These are phyloP conservation scores for Erebia aethiops DNA, from an alignment of 2,888 invertebrate genomes.

Conservation along the genomic window DNA sequence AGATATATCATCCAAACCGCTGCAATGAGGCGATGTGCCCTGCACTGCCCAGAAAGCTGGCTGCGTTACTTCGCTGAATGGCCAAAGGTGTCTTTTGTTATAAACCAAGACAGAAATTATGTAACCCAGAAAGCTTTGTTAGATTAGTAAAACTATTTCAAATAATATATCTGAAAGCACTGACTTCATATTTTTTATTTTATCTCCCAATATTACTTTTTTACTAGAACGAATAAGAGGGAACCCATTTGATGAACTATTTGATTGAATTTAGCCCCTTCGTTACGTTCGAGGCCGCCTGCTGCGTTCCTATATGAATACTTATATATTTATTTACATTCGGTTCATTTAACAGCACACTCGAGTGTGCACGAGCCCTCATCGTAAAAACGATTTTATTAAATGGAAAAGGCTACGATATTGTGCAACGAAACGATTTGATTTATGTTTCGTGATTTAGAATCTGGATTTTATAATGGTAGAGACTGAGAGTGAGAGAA, in stretches of 20 bases:
- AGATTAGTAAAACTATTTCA: too few relatives aligned
- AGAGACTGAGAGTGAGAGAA: too few relatives aligned
- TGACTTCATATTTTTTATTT: neutral
- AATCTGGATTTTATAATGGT: neutral
- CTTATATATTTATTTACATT: constrained; percentile 82
- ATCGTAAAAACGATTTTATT: constrained; percentile 44
- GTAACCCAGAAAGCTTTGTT: too few relatives aligned
- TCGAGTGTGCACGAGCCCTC: constrained; percentile 66
- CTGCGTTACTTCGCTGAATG: too few relatives aligned
- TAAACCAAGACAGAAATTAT: too few relatives aligned
- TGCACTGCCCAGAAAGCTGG: too few relatives aligned
- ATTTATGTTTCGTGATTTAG: constrained; percentile 7
- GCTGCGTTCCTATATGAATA: constrained; percentile 71
- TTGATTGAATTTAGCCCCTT: constrained; percentile 74
- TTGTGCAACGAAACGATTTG: constrained; percentile 18
- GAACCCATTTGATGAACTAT: constrained; percentile 55
- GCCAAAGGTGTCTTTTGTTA: too few relatives aligned
- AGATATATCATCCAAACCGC: too few relatives aligned
- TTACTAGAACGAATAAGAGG: constrained; percentile 29
- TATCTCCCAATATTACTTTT: neutral
- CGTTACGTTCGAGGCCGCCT: constrained; percentile 55
- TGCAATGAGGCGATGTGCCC: too few relatives aligned
- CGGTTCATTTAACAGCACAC: constrained; percentile 79
- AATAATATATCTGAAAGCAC: neutral
- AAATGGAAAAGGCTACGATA: constrained; percentile 23